Conservation (phyloP, 1,140 invertebrate species). For the Holcopasites calliopsidis region DNA sequence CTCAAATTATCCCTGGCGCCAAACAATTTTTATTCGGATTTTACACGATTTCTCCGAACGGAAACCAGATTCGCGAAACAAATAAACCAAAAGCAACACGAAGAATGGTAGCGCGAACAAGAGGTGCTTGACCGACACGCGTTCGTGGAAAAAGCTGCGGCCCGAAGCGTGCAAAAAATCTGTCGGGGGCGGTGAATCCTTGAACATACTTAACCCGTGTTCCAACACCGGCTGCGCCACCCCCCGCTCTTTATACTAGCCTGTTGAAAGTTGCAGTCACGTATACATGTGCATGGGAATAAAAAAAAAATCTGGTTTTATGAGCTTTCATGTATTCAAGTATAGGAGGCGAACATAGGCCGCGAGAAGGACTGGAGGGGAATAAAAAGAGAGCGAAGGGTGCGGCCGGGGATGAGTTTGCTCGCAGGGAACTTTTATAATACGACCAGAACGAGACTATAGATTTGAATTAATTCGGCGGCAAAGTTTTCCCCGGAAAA, state of each 20-base stretch:
- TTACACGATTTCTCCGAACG: slow-evolving; percentile 1
- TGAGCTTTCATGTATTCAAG: slow-evolving; percentile 18
- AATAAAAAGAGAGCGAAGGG: slow-evolving; percentile 3
- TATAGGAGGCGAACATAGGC: slow-evolving; percentile 1
- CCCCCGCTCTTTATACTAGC: neutral
- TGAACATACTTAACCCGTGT: slow-evolving; percentile 57
- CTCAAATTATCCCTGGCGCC: neutral
- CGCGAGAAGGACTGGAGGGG: neutral
- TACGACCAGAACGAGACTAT: slow-evolving; percentile 49
- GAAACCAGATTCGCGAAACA: neutral
- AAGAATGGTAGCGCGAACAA: neutral
- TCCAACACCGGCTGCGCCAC: slow-evolving; percentile 14
- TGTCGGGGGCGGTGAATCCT: slow-evolving; percentile 44
- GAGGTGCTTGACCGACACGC: neutral
- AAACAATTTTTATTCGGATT: neutral
- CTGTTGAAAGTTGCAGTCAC: slow-evolving; percentile 56
- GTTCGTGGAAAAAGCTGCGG: slow-evolving; percentile 27
- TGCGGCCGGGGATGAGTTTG: slow-evolving; percentile 30
- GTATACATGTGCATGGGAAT: slow-evolving; percentile 50
- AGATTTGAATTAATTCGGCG: slow-evolving; percentile 71
- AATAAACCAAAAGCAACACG: slow-evolving; percentile 32
- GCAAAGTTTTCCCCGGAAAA: slow-evolving; percentile 63
- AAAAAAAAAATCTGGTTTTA: slow-evolving; percentile 52
- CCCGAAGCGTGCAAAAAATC: slow-evolving; percentile 32
- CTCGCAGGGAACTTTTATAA: slow-evolving; percentile 56